Base-by-base conservation (phyloP, 2,797 vertebrate species). In the Tolypeutes matacus region DNA sequence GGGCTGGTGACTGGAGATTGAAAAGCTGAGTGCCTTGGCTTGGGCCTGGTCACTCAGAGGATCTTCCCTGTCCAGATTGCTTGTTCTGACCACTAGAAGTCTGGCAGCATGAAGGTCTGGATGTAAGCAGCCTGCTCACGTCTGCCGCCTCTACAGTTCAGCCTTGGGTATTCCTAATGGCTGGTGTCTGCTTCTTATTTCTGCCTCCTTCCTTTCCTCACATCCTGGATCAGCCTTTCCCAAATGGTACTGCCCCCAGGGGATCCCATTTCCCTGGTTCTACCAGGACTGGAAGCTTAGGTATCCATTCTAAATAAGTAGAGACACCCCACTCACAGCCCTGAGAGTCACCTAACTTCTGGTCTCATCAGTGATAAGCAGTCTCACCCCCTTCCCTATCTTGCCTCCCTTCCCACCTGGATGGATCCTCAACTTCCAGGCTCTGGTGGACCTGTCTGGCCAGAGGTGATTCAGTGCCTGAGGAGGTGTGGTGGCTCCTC, bases 241-340 rank as follows among this genome's bases (percentile, higher is more conserved):
- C 73, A 56, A 70, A 76, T 76, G 90, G 73, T 76, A 75, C 51
- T 90, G 81, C 58, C 42, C 80, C 42, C 77, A 15, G 29, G 23
- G 73, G 20, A 8, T 81, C 42, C 70, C 31, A 1, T 14, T 14
- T 17, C 46, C 72, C 31, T 31, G 73, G 51, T 85, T 93, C 89
- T 96, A 62, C 93, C 67, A 72, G 60, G 56, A 60, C 31, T 82
- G 90, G 89, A 69, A 85, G 73, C 82, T 72, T 92, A 69, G 84
- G 18, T 81, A 60, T 75, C 95, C 62, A 64, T 25, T 87, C 23
- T 34, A 58, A 86, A 53, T 31, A 14, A 39, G 2, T 25, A 31
- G 25, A 73, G 56, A 56, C 3, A 17, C 42, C 27, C 46, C 36
- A 23, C 15, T 11, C 29, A 34, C 7, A 2, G 39, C 36, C 25